phyloP scores from a whole-genome alignment of 2,888 invertebrate genomes.

The Pteria penguin region DNA sequence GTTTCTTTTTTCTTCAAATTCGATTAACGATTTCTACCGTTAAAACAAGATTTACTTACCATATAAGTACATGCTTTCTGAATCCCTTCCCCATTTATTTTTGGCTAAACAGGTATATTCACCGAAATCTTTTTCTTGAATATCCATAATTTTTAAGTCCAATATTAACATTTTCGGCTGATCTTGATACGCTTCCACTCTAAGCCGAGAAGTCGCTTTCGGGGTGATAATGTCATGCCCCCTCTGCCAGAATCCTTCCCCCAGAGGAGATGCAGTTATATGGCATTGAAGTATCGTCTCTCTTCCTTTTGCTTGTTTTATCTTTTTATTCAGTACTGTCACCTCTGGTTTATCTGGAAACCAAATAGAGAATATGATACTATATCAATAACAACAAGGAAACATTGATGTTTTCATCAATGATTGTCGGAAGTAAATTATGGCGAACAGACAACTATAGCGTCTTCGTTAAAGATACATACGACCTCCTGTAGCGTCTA shows the following conservation, averaged over 20 bases:
- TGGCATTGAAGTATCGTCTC: slow-evolving; percentile 72
- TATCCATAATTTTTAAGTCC: slow-evolving; percentile 34
- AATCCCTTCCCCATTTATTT: slow-evolving; percentile 39
- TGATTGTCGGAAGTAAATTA: too few relatives aligned
- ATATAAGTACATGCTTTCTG: slow-evolving; percentile 37
- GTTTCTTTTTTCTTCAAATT: too few relatives aligned
- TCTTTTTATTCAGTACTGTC: slow-evolving; percentile 61
- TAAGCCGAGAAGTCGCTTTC: slow-evolving; percentile 39
- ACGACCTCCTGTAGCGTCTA: too few relatives aligned
- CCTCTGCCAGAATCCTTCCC: slow-evolving; percentile 58
- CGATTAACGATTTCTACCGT: too few relatives aligned
- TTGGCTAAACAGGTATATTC: slow-evolving; percentile 42
- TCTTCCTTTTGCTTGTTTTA: slow-evolving; percentile 65
- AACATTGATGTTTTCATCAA: too few relatives aligned
- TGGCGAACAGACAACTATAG: too few relatives aligned
- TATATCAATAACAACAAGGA: too few relatives aligned
- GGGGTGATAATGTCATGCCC: slow-evolving; percentile 40
- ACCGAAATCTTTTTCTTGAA: slow-evolving; percentile 45
- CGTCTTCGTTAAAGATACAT: too few relatives aligned
- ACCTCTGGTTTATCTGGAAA: slow-evolving; percentile 68
- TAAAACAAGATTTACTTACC: too few relatives aligned
- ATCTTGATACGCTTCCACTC: slow-evolving; percentile 55
- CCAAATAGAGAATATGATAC: too few relatives aligned
- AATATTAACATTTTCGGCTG: slow-evolving; percentile 36
- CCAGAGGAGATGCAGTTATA: slow-evolving; percentile 70